These are phyloP conservation scores for Pao palembangensis DNA, from an alignment of 2,113 vertebrate species.

Conservation along the genomic window DNA sequence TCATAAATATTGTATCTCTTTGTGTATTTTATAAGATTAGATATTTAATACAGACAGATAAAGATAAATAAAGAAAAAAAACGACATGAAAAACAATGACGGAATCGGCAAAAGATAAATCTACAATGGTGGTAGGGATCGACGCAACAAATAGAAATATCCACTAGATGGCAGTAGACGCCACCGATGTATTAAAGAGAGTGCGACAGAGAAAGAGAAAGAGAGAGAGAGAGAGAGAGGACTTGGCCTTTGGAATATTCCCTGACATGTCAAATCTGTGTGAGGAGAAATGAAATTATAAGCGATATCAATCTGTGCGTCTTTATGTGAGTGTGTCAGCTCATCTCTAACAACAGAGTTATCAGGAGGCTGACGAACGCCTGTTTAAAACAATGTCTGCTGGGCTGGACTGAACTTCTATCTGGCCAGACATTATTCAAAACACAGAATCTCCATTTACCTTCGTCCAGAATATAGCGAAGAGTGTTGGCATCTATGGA, in stretches of 20 bases:
- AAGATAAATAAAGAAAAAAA: no score
- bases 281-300: slow-evolving; percentile 43
- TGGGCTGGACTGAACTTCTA: slow-evolving; percentile 12
- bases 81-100: neutral
- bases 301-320: slow-evolving; percentile 46
- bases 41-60: no score
- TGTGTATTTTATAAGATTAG: no score
- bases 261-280: slow-evolving; percentile 8
- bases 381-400: slow-evolving; percentile 38
- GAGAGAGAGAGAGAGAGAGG: no score
- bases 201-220: no score
- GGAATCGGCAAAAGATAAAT: neutral
- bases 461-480: neutral
- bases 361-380: slow-evolving; percentile 48
- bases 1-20: no score
- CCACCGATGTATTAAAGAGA: neutral
- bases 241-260: neutral
- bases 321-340: slow-evolving; percentile 32
- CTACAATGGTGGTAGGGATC: neutral
- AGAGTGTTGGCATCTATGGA: no score
- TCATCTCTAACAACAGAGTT: slow-evolving; percentile 66
- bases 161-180: slow-evolving; percentile 65
- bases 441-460: neutral
- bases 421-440: neutral
- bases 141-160: slow-evolving; percentile 10